Base-by-base conservation (phyloP, 2,888 invertebrate species). In the Melieria omissa region DNA sequence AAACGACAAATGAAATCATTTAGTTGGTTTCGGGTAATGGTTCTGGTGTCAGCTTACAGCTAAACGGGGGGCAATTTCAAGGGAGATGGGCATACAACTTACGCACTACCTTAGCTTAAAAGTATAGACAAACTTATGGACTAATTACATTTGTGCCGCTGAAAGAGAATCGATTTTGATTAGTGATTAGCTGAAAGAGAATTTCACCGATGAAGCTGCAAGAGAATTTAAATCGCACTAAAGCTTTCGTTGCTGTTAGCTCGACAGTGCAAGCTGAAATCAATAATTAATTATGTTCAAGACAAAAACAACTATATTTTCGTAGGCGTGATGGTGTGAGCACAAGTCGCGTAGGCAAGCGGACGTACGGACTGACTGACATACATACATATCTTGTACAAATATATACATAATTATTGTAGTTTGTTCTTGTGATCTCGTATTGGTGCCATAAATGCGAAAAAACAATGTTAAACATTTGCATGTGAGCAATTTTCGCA, bases 151-250 rank as follows among this genome's bases (percentile, higher is more conserved):
- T 73, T 47, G 58, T 49, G 62, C 42, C 66, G 75, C 84, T 84
- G 84, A 64, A 83, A 84, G 57, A 80, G 73, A 83, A 78, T 58
- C 46, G 54, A 71, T 16, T 44, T 77, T 54, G 67, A 78, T 82
- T 80, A 82, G 77, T 61, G 49, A 69, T 73, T 46, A 47, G 54
- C 5, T 47, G 7, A 74, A 65, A 76, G 73, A 10, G 10, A 49
- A 64, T 44, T 29, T 29, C 29, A 45, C 58, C 66, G 66, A 63
- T 44, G 45, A 69, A 57, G 65, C 61, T 71, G 71, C n/a, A 68
- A 68, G 8, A 54, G 47, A 70, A 66, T 47, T 16, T 41, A 52
- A 70, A 70, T 52, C 54, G 61, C 70, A 70, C 44, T 54, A 16
- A 65, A 60, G 14, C 46, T 8, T 29, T 16, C 45, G 14, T 16